phyloP scores from a whole-genome alignment of 2,797 vertebrate genomes.

The Merluccius polli region DNA sequence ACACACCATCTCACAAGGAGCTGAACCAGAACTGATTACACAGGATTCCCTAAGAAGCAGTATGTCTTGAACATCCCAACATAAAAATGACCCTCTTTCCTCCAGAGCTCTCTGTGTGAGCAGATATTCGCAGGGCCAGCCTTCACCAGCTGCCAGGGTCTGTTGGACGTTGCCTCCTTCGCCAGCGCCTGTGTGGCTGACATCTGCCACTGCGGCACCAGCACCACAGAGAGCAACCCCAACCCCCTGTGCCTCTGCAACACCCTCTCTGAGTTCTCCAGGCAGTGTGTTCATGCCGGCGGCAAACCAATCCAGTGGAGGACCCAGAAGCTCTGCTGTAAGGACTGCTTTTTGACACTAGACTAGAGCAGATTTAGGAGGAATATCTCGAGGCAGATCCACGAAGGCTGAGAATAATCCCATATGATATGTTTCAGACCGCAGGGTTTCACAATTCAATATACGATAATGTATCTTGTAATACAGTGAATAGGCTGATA shows the following conservation, averaged over 20 bases:
- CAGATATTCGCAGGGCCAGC: conserved; percentile 65
- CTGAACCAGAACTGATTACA: background rate
- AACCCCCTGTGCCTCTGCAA: conserved; percentile 72
- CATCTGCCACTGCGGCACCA: conserved; percentile 73
- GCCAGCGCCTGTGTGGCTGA: conserved; percentile 79
- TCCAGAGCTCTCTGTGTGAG: conserved; percentile 70
- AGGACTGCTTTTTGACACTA: conserved; percentile 47
- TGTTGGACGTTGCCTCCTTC: conserved; percentile 71
- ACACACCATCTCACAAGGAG: background rate
- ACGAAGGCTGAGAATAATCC: background rate
- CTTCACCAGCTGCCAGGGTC: conserved; percentile 69
- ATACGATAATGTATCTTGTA: background rate
- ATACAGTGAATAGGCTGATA: background rate
- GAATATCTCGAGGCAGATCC: background rate
- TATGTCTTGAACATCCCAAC: background rate
- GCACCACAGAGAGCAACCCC: background rate
- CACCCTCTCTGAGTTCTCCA: conserved; percentile 84
- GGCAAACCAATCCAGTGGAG: conserved; percentile 83
- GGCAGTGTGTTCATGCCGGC: conserved; percentile 84
- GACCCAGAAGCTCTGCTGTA: conserved; percentile 76
- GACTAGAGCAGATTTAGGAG: background rate
- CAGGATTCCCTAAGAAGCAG: background rate
- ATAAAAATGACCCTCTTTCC: background rate
- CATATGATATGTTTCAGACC: too few species aligned
- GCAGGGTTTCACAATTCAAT: background rate